Evolutionary conservation across 2,797 vertebrate species (phyloP), one percentile per base, ranked within the genome.

Genomic region (Poliocrania exsul): DNA sequence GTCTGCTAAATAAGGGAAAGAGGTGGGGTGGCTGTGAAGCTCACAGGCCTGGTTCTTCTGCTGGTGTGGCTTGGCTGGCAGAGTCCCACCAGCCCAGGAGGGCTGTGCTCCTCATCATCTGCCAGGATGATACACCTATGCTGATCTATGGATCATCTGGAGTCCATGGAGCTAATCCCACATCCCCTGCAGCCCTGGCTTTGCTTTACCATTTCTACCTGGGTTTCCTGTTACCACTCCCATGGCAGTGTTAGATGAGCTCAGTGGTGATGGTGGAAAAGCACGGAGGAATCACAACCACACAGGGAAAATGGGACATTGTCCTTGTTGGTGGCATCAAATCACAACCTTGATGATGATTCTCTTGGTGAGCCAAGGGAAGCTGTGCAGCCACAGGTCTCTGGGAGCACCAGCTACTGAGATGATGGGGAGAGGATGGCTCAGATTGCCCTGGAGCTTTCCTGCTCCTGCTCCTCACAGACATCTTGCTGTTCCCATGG

Each of bases 1-100:
- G 61, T 86, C 83, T 84, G 50, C 70, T 92, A 72, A 81, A 81
- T 50, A 47, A 79, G 38, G 58, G 72, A 88, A 47, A 54, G 54
- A 0, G 0, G 11, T 54, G 77, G 50, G 16, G 81, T 72, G 80
- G 86, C 70, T 92, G 88, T 83, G 80, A 90, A 86, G n/a, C 31
- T 2, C 44, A 19, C 12, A 75, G 84, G 31, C 23, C 81, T 70
- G 58, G 67, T 54, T 91, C 51, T 23, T 75, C 71, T 82, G 42
- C 74, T 21, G 6, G 11, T 5, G 9, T 1, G 28, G 28, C 64
- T 75, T 13, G 60, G 87, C 37, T 81, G 51, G 18, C 5, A n/a
- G 51, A 50, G 51, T 24, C 17, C 44, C 66, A 65, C 20, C 6
- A 0, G n/a, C 10, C 37, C 57, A 40, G 40, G 46, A 69, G 49